A percentile compares a stretch with the other conserved stretches of the same genome.
Evolutionary conservation across 2,113 vertebrate genomes (phyloP).

Genomic region (Phylloscopus trochilus): DNA sequence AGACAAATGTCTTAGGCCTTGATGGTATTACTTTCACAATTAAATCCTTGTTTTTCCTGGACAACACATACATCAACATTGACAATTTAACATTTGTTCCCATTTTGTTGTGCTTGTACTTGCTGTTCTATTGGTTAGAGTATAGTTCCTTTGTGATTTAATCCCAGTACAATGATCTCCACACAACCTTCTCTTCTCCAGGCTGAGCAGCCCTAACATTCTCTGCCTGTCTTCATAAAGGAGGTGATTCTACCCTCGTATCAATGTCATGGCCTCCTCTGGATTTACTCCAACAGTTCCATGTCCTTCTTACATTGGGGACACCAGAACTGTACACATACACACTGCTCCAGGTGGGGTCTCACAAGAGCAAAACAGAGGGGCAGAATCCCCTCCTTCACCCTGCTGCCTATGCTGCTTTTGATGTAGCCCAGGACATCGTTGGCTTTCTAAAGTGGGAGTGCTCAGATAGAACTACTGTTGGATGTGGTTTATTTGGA

Average conservation of each 20-base stretch:
- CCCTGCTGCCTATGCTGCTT: not conserved
- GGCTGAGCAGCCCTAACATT: not conserved
- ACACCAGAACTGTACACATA: not conserved
- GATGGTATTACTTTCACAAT: not conserved
- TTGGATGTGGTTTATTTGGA: not conserved
- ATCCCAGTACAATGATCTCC: not conserved
- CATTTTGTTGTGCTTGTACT: not conserved
- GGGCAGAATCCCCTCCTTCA: not conserved
- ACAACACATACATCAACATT: not conserved
- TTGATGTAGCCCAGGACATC: not conserved
- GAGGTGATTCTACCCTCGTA: not conserved
- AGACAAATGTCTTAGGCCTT: not conserved
- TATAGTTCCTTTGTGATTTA: not conserved
- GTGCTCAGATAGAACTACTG: not conserved
- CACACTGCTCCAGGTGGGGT: not conserved
- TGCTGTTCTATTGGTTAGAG: not conserved
- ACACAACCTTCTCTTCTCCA: not conserved
- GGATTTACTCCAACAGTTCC: not conserved
- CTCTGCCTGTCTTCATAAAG: not conserved
- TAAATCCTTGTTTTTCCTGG: not conserved
- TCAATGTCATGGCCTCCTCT: not conserved
- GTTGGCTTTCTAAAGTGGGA: not conserved
- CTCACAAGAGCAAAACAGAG: not conserved
- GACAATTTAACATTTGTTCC: not conserved
- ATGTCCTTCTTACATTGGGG: not conserved